Conservation (phyloP, 2,888 invertebrate species). For the Callimorpha dominula region DNA sequence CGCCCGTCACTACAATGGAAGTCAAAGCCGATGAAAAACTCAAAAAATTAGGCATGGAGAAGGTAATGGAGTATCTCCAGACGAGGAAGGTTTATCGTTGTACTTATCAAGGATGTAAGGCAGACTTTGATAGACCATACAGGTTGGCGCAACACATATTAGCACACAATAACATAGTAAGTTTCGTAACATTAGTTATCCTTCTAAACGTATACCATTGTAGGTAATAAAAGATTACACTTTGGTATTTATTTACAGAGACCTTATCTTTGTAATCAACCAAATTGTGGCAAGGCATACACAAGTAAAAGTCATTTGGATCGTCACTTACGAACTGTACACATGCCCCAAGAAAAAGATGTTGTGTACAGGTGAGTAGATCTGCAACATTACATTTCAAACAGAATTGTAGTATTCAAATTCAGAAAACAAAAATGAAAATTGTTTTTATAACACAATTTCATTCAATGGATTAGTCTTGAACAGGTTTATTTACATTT, state of each 20-base stretch:
- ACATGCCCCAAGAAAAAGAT: conserved; percentile 67
- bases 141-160: conserved; percentile 86
- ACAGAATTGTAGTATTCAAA: neutral
- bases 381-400: neutral
- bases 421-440: neutral
- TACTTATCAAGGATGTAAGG: conserved; percentile 71
- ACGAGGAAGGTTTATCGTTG: conserved; percentile 45
- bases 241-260: conserved; percentile 72
- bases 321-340: conserved; percentile 84
- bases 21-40: conserved; percentile 13
- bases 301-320: conserved; percentile 87
- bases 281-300: conserved; percentile 88
- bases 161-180: conserved; percentile 87
- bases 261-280: conserved; percentile 85
- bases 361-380: conserved; percentile 68
- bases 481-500: no score
- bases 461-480: no score
- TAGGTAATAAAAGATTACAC: neutral
- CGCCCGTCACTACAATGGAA: conserved; percentile 3
- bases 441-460: no score
- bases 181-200: conserved; percentile 35
- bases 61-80: conserved; percentile 23
- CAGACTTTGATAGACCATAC: conserved; percentile 82
- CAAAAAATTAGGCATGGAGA: conserved; percentile 17
- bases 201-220: neutral